A percentile compares a stretch with the other conserved stretches of the same genome.
Evolutionary conservation across 2,797 vertebrate genomes (phyloP).

Genomic region (Argyrosomus regius): DNA sequence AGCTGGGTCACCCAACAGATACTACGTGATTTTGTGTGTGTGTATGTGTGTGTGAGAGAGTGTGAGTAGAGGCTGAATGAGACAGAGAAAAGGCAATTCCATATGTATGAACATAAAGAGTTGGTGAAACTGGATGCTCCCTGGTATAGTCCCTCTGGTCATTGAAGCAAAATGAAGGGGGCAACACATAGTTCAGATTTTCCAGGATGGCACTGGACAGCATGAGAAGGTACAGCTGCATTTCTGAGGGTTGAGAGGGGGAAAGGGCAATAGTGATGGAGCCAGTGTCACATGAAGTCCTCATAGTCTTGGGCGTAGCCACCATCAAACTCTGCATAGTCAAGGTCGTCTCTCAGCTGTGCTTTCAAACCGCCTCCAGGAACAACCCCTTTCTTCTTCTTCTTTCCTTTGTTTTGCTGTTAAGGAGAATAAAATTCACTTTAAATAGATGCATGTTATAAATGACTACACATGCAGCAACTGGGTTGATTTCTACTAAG

Average conservation of each 20-base stretch:
- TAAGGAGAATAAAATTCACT: constrained; percentile 11
- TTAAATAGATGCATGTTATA: background rate
- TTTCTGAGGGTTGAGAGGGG: constrained; percentile 86
- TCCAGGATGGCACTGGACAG: constrained; percentile 96
- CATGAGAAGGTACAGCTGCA: constrained; percentile 92
- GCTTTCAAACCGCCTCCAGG: constrained; percentile 96
- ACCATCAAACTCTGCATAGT: constrained; percentile 92
- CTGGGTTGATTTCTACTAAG: background rate
- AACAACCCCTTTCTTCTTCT: constrained; percentile 96
- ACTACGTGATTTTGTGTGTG: constrained; percentile 63
- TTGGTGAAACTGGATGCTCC: constrained; percentile 80
- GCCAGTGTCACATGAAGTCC: constrained; percentile 98
- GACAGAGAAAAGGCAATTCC: constrained; percentile 84
- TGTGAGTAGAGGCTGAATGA: constrained; percentile 75
- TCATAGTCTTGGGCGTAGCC: constrained; percentile 96
- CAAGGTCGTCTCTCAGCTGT: constrained; percentile 94
- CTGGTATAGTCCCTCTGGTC: constrained; percentile 82
- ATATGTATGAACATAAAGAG: constrained; percentile 73
- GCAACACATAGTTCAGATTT: constrained; percentile 89
- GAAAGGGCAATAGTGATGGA: constrained; percentile 76
- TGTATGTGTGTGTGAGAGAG: constrained; percentile 28
- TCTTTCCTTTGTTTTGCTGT: constrained; percentile 97
- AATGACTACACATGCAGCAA: background rate
- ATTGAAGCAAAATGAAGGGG: constrained; percentile 86
- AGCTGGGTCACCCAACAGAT: constrained; percentile 75